These are phyloP conservation scores for Penaeus monodon DNA, from an alignment of 2,888 invertebrate genomes.

Conservation along the genomic window DNA sequence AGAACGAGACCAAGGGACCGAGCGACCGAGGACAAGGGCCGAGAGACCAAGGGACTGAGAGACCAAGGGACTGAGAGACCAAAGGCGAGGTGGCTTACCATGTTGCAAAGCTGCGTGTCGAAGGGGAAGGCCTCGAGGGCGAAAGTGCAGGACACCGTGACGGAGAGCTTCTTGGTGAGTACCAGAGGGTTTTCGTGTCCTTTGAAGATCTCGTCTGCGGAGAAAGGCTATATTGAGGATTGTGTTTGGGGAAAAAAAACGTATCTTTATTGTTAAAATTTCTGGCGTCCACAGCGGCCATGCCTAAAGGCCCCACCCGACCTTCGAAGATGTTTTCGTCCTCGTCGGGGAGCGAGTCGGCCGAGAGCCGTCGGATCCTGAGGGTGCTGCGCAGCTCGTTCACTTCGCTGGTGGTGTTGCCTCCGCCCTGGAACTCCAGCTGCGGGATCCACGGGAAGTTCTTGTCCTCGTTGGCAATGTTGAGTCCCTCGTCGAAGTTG, in stretches of 20 bases:
- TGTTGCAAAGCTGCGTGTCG: slow-evolving; percentile 9
- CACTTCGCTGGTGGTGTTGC: slow-evolving; percentile 9
- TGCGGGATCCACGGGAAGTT: slow-evolving; percentile 10
- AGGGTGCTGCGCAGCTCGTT: not conserved
- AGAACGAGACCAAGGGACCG: too few species aligned
- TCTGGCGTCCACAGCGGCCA: too few species aligned
- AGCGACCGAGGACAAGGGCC: too few species aligned
- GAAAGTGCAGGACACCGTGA: not conserved
- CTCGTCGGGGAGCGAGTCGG: not conserved
- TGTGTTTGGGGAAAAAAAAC: not conserved
- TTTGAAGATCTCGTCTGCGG: not conserved
- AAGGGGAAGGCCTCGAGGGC: slow-evolving; percentile 13
- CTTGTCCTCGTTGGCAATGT: not conserved
- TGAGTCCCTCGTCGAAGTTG: not conserved
- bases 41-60: too few species aligned
- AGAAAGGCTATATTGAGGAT: not conserved
- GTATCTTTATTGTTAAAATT: too few species aligned
- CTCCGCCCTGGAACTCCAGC: slow-evolving; percentile 18
- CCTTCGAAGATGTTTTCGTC: slow-evolving; percentile 16
- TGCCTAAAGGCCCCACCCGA: not conserved
- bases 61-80: too few species aligned
- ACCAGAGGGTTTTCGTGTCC: slow-evolving; percentile 1
- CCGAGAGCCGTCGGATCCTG: not conserved
- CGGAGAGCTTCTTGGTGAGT: not conserved
- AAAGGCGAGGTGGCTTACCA: not conserved